A percentile compares a stretch with the other conserved stretches of the same genome.
phyloP scores from a whole-genome alignment of 2,113 vertebrate genomes.

The Plecturocebus donacophilus region DNA sequence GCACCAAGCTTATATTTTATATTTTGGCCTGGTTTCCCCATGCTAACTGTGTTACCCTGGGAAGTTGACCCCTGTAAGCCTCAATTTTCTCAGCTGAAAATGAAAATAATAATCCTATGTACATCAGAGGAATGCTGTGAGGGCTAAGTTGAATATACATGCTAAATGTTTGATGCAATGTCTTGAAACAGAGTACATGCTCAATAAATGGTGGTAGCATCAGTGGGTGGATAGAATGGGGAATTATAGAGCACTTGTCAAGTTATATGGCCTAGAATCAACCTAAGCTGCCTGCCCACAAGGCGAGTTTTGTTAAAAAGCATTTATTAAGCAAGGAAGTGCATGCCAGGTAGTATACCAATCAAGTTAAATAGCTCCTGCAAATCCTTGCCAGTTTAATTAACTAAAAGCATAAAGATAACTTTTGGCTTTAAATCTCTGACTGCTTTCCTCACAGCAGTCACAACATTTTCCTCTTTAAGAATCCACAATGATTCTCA shows the following conservation, averaged over 20 bases:
- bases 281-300: neutral
- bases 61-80: neutral
- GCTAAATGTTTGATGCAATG: neutral
- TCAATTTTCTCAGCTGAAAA: conserved; percentile 39
- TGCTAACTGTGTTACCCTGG: neutral
- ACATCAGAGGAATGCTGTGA: neutral
- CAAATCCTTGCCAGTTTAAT: conserved; percentile 68
- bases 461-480: conserved; percentile 48
- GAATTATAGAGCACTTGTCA: neutral
- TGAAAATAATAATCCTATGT: neutral
- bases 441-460: neutral
- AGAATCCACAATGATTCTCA: conserved; percentile 29
- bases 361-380: conserved; percentile 59
- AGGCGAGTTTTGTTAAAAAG: conserved; percentile 30
- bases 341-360: conserved; percentile 54
- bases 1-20: conserved; percentile 2
- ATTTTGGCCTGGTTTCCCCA: neutral
- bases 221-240: neutral
- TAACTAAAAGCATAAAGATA: conserved; percentile 67
- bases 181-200: conserved; percentile 12
- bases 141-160: neutral
- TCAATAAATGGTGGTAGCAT: conserved; percentile 29
- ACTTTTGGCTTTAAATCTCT: conserved; percentile 57
- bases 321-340: conserved; percentile 34
- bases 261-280: neutral